Evolutionary conservation across 2,888 invertebrate genomes (phyloP), one percentile per base, ranked within the genome.

Genomic region (Orthosia gracilis): DNA sequence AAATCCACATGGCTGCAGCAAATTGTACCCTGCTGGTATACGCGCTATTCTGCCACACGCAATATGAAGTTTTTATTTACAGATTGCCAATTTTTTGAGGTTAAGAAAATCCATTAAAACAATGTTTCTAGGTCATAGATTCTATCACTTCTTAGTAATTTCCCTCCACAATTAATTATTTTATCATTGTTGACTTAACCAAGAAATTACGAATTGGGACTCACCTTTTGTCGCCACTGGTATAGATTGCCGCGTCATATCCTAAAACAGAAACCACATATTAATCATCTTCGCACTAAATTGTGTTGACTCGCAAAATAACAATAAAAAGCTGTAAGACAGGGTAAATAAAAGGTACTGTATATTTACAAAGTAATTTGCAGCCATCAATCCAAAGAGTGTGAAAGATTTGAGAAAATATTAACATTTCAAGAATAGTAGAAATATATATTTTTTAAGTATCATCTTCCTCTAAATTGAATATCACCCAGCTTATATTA

Each of bases 221-320:
- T 94, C 87, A 96, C 96, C 95, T 94, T 96, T 96, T 61, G 95
- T 96, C 82, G 96, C 96, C 89, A 96, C 96, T 69, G 96, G 96
- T 83, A 96, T 96, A 70, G 96, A 96, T 91, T 96, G 96, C 88
- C 96, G 94, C 91, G 96, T 96, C 96, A 96, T 96, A 87, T 96
- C 96, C 96, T 96, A 95, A 90, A 95, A 95, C 91, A 92, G 92
- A 94, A 94, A 93, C 78, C 58, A 82, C 55, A 77, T 61, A 90
- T 93, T 90, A 93, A 85, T 72, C 71, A 73, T 26, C 47, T 61
- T 63, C n/a, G 31, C 11, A 61, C 12, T 49, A 31, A 73, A 63
- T 26, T 47, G 12, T 49, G 2, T n/a, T 54, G n/a, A 67, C 18
- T 47, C 62, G 85, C 83, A 86, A 90, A 85, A 87, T 73, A 87